These are phyloP conservation scores for Eilema sororculum DNA, from an alignment of 2,888 invertebrate species.

Conservation along the genomic window DNA sequence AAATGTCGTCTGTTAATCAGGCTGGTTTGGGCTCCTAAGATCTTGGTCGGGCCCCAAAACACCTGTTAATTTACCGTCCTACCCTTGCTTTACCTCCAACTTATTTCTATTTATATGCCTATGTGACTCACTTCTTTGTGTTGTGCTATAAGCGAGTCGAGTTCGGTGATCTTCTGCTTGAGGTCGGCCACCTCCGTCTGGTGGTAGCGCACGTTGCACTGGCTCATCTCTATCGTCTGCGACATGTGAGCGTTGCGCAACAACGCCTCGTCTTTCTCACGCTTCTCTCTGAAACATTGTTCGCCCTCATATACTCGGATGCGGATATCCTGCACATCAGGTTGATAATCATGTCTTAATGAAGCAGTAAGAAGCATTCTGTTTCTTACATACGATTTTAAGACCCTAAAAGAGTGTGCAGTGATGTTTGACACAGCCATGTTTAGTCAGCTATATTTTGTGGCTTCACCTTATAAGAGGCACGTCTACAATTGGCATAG, in stretches of 20 bases:
- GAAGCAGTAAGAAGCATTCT: not conserved
- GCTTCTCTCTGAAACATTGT: conserved; percentile 87
- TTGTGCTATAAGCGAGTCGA: conserved; percentile 85
- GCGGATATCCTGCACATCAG: too few species aligned
- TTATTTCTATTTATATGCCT: not conserved
- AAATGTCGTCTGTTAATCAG: too few species aligned
- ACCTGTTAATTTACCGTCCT: too few species aligned
- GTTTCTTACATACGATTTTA: not conserved
- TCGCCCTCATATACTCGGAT: too few species aligned
- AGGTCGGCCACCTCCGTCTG: conserved; percentile 89
- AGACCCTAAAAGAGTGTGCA: not conserved
- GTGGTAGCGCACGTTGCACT: conserved; percentile 91
- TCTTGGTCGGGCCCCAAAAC: too few species aligned
- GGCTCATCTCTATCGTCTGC: conserved; percentile 92
- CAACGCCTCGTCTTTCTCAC: conserved; percentile 92
- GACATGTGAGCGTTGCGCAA: conserved; percentile 94
- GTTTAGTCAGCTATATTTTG: not conserved
- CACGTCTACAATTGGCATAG: too few species aligned
- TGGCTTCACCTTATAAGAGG: too few species aligned
- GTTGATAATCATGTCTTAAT: too few species aligned
- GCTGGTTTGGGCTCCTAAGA: too few species aligned
- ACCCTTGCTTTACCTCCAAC: too few species aligned
- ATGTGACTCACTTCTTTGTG: conserved; percentile 80
- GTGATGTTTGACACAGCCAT: not conserved
- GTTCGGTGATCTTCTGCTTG: conserved; percentile 83